Percentiles rank a stretch among this genome's conserved stretches.
phyloP scores from a whole-genome alignment of 2,797 vertebrate genomes.

The Hephaestus fuliginosus region DNA sequence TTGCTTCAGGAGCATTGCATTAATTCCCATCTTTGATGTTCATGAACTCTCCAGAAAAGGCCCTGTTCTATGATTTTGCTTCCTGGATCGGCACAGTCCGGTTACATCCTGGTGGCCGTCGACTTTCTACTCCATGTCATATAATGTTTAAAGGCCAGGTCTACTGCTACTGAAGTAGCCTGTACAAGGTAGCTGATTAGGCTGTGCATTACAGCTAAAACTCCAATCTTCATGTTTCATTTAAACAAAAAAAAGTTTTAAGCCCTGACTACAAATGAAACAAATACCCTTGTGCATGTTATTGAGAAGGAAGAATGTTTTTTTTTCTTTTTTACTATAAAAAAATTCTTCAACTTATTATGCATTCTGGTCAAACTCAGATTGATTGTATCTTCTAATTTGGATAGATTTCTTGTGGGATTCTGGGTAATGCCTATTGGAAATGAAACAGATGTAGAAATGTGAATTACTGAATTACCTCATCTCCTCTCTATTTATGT shows the following conservation, averaged over 20 bases:
- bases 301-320: not conserved
- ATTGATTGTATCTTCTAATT: conserved; percentile 41
- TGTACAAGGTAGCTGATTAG: too few relatives aligned
- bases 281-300: not conserved
- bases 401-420: conserved; percentile 40
- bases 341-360: not conserved
- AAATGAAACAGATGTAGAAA: conserved; percentile 39
- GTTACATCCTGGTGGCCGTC: not conserved
- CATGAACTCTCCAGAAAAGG: not conserved
- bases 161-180: not conserved
- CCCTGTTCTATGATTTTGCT: too few relatives aligned
- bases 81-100: not conserved
- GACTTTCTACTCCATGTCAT: not conserved
- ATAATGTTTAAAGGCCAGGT: not conserved
- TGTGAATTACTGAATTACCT: conserved; percentile 11
- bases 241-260: not conserved
- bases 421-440: conserved; percentile 23
- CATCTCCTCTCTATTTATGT: not conserved
- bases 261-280: not conserved
- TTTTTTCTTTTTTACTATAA: not conserved
- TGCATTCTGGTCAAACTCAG: conserved; percentile 24
- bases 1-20: not conserved
- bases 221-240: not conserved
- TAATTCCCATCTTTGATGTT: not conserved
- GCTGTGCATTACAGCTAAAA: too few relatives aligned